These are phyloP conservation scores for Entelurus aequoreus DNA, from an alignment of 2,113 vertebrate genomes.

Conservation along the genomic window DNA sequence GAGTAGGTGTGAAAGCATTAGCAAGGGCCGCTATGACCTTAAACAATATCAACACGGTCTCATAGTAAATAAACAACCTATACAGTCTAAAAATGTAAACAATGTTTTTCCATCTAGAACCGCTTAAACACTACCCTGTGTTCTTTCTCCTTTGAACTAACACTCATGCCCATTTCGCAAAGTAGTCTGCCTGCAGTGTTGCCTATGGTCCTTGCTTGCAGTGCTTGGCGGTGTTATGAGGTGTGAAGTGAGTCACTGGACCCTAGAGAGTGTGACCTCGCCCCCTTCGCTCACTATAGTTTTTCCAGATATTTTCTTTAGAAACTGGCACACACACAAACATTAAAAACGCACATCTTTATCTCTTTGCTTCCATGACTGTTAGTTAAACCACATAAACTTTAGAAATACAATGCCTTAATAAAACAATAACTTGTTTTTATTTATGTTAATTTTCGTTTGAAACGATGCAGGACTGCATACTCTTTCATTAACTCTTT, in stretches of 20 bases:
- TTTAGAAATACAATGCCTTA: too few species aligned
- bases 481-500: too few species aligned
- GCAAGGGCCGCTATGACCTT: neutral
- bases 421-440: too few species aligned
- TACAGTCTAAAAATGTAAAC: neutral
- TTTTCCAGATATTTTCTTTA: constrained; percentile 20
- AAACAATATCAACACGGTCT: neutral
- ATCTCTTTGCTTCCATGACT: too few species aligned
- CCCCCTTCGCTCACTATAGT: constrained; percentile 5
- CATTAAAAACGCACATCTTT: neutral
- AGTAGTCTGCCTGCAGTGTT: constrained; percentile 16
- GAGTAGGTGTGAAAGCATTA: neutral
- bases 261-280: constrained; percentile 18
- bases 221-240: constrained; percentile 15
- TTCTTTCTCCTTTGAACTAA: constrained; percentile 36
- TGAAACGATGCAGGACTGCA: too few species aligned
- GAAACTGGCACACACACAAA: neutral
- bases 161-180: constrained; percentile 25
- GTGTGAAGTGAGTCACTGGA: constrained; percentile 55
- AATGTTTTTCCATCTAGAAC: neutral
- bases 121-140: neutral
- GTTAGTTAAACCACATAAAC: too few species aligned
- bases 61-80: neutral
- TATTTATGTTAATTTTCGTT: too few species aligned
- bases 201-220: constrained; percentile 25